Evolutionary conservation across 2,113 vertebrate genomes (phyloP), one percentile per base, ranked within the genome.

Genomic region (Penelope pileata): DNA sequence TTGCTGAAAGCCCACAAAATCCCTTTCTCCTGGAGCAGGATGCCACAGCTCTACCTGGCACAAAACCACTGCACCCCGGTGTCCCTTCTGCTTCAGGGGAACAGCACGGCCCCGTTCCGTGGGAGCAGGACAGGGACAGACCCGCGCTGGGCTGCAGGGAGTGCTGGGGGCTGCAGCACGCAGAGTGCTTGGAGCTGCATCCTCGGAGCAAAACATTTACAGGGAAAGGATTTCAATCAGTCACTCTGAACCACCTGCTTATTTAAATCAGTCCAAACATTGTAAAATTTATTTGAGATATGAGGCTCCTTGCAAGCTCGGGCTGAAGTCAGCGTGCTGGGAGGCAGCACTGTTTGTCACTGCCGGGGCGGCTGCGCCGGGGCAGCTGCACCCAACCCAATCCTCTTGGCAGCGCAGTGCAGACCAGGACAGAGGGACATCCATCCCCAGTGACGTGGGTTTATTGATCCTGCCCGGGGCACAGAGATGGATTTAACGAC

Each of bases 151-250:
- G 14, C 29, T 36, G 43, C 13, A 18, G 45, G 43, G 58, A 24
- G 16, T 22, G 12, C 29, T 21, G 38, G 30, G 30, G 23, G 0
- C 47, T 79, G 29, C 66, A 3, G 3, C 56, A 7, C 63, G 79
- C 15, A 1, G 72, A n/a, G 23, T 8, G 36, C 69, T 51, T 5
- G 40, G 56, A 79, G 64, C 0, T 0, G 78, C 78, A 81, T 17
- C 59, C 82, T 86, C 34, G 3, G 53, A 78, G 68, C 26, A 63
- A 72, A 92, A 67, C 42, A 34, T 47, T 77, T 32, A 34, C 26
- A 72, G 60, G 60, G 58, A 83, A 86, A 78, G 56, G 64, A 63
- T 40, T 93, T 77, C 86, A 86, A 90, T 94, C 83, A 72, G 72
- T 56, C 91, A 63, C 69, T 64, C 63, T 76, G 26, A 88, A 34